Evolutionary conservation across 2,797 vertebrate species (phyloP).

Genomic region (Phrynocephalus vlangalii): DNA sequence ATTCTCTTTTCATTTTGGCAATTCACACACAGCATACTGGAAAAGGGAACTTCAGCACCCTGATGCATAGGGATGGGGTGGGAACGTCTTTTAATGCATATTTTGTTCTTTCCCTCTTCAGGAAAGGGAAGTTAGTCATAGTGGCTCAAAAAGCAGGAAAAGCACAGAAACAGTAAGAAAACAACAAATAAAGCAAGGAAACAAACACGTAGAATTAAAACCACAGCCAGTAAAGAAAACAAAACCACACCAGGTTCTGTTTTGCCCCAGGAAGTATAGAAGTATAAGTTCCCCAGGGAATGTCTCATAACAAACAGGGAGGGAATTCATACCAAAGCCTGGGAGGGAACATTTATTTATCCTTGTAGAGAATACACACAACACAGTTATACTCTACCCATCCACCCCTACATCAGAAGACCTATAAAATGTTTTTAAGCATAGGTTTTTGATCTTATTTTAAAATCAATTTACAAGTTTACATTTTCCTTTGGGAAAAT

Average conservation of each 20-base stretch:
- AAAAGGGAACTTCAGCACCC: background rate
- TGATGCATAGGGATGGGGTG: background rate
- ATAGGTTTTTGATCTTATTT: background rate
- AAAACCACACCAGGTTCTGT: background rate
- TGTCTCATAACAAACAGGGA: constrained; percentile 44
- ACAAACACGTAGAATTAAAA: background rate
- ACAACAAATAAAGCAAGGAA: background rate
- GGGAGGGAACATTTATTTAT: constrained; percentile 37
- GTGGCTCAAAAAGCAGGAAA: background rate
- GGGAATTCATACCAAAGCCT: constrained; percentile 63
- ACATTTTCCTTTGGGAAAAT: no score
- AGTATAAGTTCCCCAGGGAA: constrained; percentile 43
- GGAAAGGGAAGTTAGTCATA: background rate
- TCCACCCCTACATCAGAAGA: background rate
- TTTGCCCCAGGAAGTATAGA: constrained; percentile 38
- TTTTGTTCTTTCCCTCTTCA: background rate
- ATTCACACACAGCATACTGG: background rate
- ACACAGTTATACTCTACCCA: background rate
- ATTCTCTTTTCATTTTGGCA: background rate
- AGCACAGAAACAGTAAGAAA: background rate
- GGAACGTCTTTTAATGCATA: background rate
- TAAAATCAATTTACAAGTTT: constrained; percentile 23
- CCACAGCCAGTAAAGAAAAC: background rate
- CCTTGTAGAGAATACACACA: background rate
- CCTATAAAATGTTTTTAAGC: constrained; percentile 7